Conservation (phyloP, 2,113 vertebrate genomes). For the Hassar affinis region DNA sequence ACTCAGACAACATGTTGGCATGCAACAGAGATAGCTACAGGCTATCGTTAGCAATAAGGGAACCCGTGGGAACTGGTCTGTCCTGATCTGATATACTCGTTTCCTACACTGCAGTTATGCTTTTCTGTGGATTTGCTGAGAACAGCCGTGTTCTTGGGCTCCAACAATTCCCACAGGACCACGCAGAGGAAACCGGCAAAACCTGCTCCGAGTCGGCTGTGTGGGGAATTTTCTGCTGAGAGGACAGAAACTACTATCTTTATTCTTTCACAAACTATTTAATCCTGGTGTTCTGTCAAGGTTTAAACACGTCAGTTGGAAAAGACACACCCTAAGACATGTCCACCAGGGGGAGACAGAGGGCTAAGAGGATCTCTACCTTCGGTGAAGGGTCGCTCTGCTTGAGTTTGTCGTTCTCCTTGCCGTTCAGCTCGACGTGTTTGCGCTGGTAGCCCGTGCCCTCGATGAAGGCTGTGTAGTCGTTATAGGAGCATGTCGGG, state of each 20-base stretch:
- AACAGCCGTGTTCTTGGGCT: neutral
- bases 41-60: neutral
- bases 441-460: slow-evolving; percentile 80
- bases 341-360: slow-evolving; percentile 37
- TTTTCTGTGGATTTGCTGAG: neutral
- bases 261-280: neutral
- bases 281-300: too few species aligned
- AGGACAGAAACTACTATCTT: neutral
- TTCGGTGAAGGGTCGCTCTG: slow-evolving; percentile 87
- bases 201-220: neutral
- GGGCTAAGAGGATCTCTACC: slow-evolving; percentile 66
- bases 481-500: slow-evolving; percentile 95
- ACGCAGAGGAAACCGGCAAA: neutral
- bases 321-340: neutral
- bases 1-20: neutral
- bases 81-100: neutral
- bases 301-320: neutral
- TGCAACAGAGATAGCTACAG: neutral
- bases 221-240: neutral
- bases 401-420: slow-evolving; percentile 79
- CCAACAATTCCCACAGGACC: neutral
- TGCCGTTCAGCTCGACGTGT: slow-evolving; percentile 80
- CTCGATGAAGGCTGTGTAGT: slow-evolving; percentile 96
- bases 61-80: neutral
- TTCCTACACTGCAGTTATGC: neutral